Evolutionary conservation across 2,113 vertebrate genomes (phyloP).

Genomic region (Tupaia tana): DNA sequence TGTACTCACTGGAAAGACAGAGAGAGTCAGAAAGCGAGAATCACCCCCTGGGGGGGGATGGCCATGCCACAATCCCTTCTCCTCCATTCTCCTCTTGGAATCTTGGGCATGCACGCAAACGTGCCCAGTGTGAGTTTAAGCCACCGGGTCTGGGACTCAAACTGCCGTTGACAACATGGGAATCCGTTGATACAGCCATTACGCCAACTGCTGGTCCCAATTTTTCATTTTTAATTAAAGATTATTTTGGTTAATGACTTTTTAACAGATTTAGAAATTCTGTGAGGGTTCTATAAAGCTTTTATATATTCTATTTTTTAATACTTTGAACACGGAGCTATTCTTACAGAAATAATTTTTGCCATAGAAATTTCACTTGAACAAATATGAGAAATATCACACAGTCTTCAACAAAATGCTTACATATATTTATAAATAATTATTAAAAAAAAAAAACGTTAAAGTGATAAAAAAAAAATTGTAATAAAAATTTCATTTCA

Average conservation of each 20-base stretch:
- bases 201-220: background rate
- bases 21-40: too few relatives aligned
- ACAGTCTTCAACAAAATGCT: background rate
- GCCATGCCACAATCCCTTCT: too few relatives aligned
- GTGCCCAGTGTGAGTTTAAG: too few relatives aligned
- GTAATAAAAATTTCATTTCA: background rate
- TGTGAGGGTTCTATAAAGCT: background rate
- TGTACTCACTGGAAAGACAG: too few relatives aligned
- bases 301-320: background rate
- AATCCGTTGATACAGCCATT: too few relatives aligned
- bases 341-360: background rate
- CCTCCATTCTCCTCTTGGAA: too few relatives aligned
- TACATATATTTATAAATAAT: background rate
- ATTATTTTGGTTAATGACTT: background rate
- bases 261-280: background rate
- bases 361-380: background rate
- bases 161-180: too few relatives aligned
- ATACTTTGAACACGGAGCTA: background rate
- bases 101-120: too few relatives aligned
- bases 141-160: too few relatives aligned
- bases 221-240: background rate
- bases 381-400: background rate
- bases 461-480: background rate
- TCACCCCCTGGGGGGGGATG: too few relatives aligned
- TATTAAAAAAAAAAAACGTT: background rate